Percentiles rank a stretch among this genome's conserved stretches.
These are phyloP conservation scores for Toxotes jaculatrix DNA, from an alignment of 2,113 vertebrate genomes.

Conservation along the genomic window DNA sequence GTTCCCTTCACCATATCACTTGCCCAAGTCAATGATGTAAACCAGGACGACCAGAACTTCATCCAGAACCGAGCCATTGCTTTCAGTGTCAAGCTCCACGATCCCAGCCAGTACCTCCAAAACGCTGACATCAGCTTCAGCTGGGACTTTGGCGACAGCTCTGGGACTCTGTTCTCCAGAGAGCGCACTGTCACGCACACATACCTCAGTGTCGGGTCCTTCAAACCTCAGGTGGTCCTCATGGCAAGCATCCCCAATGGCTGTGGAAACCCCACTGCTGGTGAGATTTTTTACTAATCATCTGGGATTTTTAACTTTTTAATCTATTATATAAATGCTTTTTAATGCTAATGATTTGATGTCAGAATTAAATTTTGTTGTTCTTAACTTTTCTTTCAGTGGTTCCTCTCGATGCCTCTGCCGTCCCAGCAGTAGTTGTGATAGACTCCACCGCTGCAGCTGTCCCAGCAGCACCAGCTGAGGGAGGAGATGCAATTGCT, in stretches of 20 bases:
- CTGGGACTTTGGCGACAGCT: conserved; percentile 95
- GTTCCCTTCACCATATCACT: conserved; percentile 90
- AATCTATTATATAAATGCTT: neutral
- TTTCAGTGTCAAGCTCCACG: conserved; percentile 90
- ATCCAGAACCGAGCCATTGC: conserved; percentile 91
- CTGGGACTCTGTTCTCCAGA: conserved; percentile 92
- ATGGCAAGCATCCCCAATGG: conserved; percentile 91
- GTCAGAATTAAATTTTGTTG: neutral
- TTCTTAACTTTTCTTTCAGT: conserved; percentile 49
- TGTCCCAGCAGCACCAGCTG: conserved; percentile 43
- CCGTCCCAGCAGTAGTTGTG: conserved; percentile 61
- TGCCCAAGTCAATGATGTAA: conserved; percentile 86
- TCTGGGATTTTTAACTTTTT: neutral
- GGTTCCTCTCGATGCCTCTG: conserved; percentile 46
- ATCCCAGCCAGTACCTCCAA: conserved; percentile 91
- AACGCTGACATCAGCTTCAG: conserved; percentile 90
- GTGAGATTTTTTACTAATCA: conserved; percentile 62
- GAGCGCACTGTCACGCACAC: conserved; percentile 89
- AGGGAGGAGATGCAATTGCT: conserved; percentile 56
- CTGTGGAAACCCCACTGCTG: conserved; percentile 80
- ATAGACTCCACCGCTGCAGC: conserved; percentile 60
- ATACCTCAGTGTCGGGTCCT: conserved; percentile 85
- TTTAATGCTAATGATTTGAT: neutral
- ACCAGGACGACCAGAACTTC: conserved; percentile 84
- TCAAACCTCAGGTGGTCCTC: conserved; percentile 88